These are phyloP conservation scores for Camponotus fellah DNA, from an alignment of 2,888 invertebrate species.

Conservation along the genomic window DNA sequence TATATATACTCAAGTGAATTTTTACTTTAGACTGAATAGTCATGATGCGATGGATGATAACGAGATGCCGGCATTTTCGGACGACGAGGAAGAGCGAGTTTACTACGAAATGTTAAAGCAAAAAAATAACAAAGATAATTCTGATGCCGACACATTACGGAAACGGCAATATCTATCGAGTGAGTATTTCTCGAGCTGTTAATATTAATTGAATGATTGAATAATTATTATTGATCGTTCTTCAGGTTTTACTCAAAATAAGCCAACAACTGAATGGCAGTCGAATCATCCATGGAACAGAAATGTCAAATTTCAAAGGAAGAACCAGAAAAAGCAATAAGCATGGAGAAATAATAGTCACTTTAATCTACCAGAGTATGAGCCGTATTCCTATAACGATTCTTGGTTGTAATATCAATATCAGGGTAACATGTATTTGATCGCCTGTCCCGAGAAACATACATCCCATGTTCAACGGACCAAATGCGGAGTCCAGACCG, in stretches of 20 bases:
- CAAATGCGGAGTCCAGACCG: background rate
- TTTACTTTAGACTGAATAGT: slow-evolving; percentile 90
- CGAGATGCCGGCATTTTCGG: slow-evolving; percentile 96
- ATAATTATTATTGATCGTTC: slow-evolving; percentile 17
- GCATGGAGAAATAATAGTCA: slow-evolving; percentile 29
- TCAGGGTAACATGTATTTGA: slow-evolving; percentile 54
- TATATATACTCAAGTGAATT: slow-evolving; percentile 2
- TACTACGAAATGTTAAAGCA: slow-evolving; percentile 78
- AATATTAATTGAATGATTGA: background rate
- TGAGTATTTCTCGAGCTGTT: slow-evolving; percentile 47
- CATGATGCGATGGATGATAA: slow-evolving; percentile 96
- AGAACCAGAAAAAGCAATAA: slow-evolving; percentile 36
- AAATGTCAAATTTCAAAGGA: slow-evolving; percentile 26
- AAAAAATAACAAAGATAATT: slow-evolving; percentile 62
- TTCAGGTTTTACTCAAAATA: background rate
- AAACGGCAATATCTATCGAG: slow-evolving; percentile 72
- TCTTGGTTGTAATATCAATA: slow-evolving; percentile 67
- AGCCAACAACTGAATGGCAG: slow-evolving; percentile 71
- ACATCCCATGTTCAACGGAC: slow-evolving; percentile 16
- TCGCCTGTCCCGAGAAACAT: background rate
- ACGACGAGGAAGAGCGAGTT: slow-evolving; percentile 94
- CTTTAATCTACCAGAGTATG: slow-evolving; percentile 24
- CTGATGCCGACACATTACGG: slow-evolving; percentile 55
- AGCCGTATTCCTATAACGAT: slow-evolving; percentile 55
- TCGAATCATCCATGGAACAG: slow-evolving; percentile 82